phyloP scores from a whole-genome alignment of 1,140 invertebrate genomes.

The Tribolium madens region DNA sequence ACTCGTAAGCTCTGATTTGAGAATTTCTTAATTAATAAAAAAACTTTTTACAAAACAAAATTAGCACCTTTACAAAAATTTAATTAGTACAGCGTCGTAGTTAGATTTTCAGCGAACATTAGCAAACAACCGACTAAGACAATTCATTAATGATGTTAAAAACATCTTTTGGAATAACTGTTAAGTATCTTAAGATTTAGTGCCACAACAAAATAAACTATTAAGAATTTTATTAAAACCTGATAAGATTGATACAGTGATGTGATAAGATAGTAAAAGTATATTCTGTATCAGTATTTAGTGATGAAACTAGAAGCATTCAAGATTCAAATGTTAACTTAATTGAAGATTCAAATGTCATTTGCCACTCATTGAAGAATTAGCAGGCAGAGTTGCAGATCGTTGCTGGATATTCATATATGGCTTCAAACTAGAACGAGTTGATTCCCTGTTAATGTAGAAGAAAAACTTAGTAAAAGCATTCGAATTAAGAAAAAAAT shows the following conservation, averaged over 20 bases:
- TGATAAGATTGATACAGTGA: constrained; percentile 48
- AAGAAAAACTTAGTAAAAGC: constrained; percentile 36
- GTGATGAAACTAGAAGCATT: constrained; percentile 48
- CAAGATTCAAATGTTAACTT: constrained; percentile 23
- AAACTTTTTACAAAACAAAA: constrained; percentile 19
- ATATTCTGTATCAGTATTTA: constrained; percentile 47
- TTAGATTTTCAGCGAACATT: constrained; percentile 13
- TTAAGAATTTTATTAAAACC: constrained; percentile 37
- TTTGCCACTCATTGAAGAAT: constrained; percentile 69
- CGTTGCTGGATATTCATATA: constrained; percentile 77
- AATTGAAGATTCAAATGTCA: constrained; percentile 52
- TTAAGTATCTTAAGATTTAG: constrained; percentile 33
- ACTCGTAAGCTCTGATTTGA: constrained; percentile 10
- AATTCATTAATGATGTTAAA: neutral
- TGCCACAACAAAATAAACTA: constrained; percentile 46
- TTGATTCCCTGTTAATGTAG: constrained; percentile 74
- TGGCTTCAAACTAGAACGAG: constrained; percentile 78
- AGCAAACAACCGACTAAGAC: constrained; percentile 21
- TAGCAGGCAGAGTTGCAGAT: constrained; percentile 78
- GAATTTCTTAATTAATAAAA: constrained; percentile 5
- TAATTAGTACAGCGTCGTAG: constrained; percentile 32
- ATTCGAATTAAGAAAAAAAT: neutral
- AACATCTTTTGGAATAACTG: constrained; percentile 10
- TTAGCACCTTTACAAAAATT: constrained; percentile 34
- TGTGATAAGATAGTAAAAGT: constrained; percentile 39